Percentiles rank a stretch among this genome's conserved stretches.
These are phyloP conservation scores for Sebastes vulpes DNA, from an alignment of 2,797 vertebrate species.

Conservation along the genomic window DNA sequence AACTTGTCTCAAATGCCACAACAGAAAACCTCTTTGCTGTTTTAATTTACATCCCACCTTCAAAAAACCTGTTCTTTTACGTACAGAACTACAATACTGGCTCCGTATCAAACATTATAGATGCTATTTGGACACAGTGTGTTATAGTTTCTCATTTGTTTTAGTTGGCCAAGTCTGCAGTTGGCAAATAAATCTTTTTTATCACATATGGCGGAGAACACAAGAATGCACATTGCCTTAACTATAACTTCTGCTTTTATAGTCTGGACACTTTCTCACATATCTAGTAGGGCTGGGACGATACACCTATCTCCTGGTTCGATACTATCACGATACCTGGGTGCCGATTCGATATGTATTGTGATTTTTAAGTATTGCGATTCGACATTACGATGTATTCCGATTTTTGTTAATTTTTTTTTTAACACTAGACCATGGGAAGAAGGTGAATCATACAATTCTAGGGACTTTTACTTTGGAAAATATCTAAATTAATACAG, in stretches of 20 bases:
- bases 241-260: not conserved
- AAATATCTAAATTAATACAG: no score
- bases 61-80: slow-evolving; percentile 12
- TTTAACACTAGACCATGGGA: no score
- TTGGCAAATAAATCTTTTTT: slow-evolving; percentile 18
- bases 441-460: no score
- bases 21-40: not conserved
- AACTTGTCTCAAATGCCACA: not conserved
- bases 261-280: not conserved
- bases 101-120: not conserved
- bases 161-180: slow-evolving; percentile 6
- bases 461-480: no score
- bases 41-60: slow-evolving; percentile 19
- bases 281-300: not conserved
- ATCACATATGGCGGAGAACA: slow-evolving; percentile 7
- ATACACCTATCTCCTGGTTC: no score
- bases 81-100: not conserved
- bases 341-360: no score
- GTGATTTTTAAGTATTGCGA: no score
- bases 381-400: no score
- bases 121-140: not conserved
- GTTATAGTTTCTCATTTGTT: slow-evolving; percentile 7
- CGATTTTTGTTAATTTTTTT: no score
- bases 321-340: no score
- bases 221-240: not conserved